These are phyloP conservation scores for Apamea monoglypha DNA, from an alignment of 2,888 invertebrate species.

Conservation along the genomic window DNA sequence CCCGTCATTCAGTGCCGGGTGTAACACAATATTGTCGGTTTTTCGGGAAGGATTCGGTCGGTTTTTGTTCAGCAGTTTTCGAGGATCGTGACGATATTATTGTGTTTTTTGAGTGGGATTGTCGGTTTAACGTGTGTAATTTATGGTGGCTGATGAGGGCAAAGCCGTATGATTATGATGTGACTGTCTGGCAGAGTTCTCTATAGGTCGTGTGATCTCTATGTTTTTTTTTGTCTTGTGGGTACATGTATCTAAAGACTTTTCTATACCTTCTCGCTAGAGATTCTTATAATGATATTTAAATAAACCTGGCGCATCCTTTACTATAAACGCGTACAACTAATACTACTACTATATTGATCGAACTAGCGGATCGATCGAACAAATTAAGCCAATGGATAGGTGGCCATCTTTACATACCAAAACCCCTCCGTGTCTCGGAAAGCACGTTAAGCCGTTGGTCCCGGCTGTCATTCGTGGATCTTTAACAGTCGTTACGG, in stretches of 20 bases:
- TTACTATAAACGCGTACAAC: no score
- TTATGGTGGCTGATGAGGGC: constrained; percentile 32
- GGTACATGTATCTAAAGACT: background rate
- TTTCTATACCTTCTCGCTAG: no score
- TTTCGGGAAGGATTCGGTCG: constrained; percentile 64
- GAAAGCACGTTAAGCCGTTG: no score
- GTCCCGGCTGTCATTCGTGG: no score
- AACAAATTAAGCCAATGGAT: no score
- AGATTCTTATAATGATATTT: background rate
- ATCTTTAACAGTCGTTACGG: no score
- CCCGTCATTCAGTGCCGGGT: constrained; percentile 81
- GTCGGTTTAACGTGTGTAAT: constrained; percentile 30
- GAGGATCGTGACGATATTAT: constrained; percentile 43
- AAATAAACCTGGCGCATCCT: background rate
- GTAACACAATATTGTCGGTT: constrained; percentile 82
- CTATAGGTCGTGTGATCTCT: background rate
- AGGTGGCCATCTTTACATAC: no score
- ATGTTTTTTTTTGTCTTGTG: background rate
- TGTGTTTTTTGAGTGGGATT: constrained; percentile 55
- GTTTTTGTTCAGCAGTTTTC: constrained; percentile 64
- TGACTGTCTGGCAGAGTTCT: background rate
- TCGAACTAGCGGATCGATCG: no score
- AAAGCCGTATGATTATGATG: constrained; percentile 8
- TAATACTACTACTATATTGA: background rate
- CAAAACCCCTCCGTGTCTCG: no score